Evolutionary conservation across 2,113 vertebrate genomes (phyloP).

Genomic region (Tor tambroides): DNA sequence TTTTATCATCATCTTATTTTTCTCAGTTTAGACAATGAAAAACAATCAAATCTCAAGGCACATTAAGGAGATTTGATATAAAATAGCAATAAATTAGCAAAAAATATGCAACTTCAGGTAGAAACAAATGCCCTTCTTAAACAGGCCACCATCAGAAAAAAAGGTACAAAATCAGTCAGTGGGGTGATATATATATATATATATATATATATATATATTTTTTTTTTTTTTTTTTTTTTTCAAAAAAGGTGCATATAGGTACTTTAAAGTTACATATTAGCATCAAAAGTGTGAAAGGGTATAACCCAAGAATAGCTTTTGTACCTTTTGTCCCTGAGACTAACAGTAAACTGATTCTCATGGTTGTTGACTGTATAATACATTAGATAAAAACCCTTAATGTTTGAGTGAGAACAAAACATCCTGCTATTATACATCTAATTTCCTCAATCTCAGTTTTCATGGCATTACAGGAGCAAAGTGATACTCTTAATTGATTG

Average conservation of each 20-base stretch:
- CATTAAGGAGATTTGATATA: background rate
- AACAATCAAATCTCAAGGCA: background rate
- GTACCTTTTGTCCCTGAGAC: background rate
- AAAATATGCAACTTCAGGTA: background rate
- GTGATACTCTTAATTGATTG: background rate
- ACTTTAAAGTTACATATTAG: no score
- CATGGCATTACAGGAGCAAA: slow-evolving; percentile 19
- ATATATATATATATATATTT: no score
- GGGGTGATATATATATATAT: background rate
- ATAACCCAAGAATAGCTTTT: background rate
- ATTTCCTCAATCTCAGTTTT: background rate
- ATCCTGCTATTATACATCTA: background rate
- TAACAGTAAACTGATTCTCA: background rate
- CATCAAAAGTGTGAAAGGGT: no score
- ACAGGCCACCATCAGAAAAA: background rate
- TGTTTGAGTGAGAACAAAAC: background rate
- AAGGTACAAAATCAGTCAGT: background rate
- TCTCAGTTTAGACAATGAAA: background rate
- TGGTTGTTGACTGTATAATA: background rate
- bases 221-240: background rate
- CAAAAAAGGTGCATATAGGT: background rate
- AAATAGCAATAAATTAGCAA: background rate
- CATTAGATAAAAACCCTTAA: background rate
- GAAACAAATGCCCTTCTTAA: background rate
- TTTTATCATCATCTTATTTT: background rate